Conservation (phyloP, 2,888 invertebrate species). For the Orthonevra nobilis region DNA sequence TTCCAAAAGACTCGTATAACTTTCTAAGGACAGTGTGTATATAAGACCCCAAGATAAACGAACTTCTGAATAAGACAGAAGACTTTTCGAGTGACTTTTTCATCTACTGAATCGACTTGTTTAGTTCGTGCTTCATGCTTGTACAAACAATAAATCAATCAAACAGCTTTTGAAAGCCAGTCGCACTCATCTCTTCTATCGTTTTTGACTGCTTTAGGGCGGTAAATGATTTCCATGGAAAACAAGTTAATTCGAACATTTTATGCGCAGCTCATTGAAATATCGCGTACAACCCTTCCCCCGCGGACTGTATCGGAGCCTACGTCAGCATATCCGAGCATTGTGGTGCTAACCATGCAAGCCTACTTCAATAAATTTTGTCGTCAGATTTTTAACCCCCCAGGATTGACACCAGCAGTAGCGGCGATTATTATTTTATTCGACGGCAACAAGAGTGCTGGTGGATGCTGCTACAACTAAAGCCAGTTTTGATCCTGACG, state of each 20-base stretch:
- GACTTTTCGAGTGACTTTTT: no score
- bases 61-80: no score
- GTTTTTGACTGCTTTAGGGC: neutral
- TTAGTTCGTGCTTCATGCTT: no score
- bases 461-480: no score
- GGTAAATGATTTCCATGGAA: conserved; percentile 59
- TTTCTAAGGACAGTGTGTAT: no score
- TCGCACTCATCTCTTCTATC: no score
- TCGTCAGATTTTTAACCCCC: conserved; percentile 41
- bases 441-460: conserved; percentile 6
- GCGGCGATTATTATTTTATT: conserved; percentile 58
- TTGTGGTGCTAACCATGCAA: conserved; percentile 50
- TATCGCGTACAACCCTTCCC: conserved; percentile 25
- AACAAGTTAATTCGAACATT: conserved; percentile 61
- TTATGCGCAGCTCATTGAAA: conserved; percentile 54
- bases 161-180: no score
- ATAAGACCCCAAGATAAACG: no score
- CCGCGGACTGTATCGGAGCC: conserved; percentile 7
- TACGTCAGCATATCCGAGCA: conserved; percentile 18
- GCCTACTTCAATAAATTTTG: conserved; percentile 52
- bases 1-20: no score
- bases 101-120: no score
- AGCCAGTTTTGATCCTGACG: conserved; percentile 35
- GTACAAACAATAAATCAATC: no score
- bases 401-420: conserved; percentile 31